Conservation (phyloP, 2,888 invertebrate genomes). For the Mimachlamys varia region DNA sequence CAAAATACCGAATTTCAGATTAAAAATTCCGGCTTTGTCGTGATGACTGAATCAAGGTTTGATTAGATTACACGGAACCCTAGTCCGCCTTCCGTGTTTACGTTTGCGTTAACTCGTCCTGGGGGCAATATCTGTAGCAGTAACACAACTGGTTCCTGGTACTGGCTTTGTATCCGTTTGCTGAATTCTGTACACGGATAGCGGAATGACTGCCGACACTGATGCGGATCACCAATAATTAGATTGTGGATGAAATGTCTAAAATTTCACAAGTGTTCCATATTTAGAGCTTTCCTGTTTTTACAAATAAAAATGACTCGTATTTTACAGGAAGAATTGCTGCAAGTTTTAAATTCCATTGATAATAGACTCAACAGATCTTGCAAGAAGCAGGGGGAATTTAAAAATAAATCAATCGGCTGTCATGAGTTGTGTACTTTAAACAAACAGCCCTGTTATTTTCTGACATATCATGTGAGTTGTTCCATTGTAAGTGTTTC, state of each 20-base stretch:
- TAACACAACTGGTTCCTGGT: not conserved
- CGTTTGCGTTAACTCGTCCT: not conserved
- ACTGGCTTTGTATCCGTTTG: not conserved
- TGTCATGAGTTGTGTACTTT: not conserved
- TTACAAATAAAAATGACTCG: not conserved
- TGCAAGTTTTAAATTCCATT: not conserved
- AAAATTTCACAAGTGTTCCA: not conserved
- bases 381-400: not conserved
- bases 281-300: not conserved
- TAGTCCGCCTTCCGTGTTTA: conserved; percentile 11
- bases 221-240: conserved; percentile 7
- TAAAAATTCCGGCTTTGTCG: not conserved
- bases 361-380: not conserved
- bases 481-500: not conserved
- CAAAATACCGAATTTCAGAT: not conserved
- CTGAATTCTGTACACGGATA: conserved; percentile 13
- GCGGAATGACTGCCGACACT: not conserved
- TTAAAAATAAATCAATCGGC: not conserved
- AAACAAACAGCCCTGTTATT: not conserved
- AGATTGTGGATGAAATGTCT: not conserved
- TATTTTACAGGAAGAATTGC: not conserved
- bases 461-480: not conserved
- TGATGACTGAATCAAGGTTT: conserved; percentile 6
- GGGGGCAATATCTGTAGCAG: conserved; percentile 14
- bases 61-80: not conserved